Evolutionary conservation across 2,113 vertebrate genomes (phyloP), one percentile per base, ranked within the genome.

Genomic region (Bufo bufo): DNA sequence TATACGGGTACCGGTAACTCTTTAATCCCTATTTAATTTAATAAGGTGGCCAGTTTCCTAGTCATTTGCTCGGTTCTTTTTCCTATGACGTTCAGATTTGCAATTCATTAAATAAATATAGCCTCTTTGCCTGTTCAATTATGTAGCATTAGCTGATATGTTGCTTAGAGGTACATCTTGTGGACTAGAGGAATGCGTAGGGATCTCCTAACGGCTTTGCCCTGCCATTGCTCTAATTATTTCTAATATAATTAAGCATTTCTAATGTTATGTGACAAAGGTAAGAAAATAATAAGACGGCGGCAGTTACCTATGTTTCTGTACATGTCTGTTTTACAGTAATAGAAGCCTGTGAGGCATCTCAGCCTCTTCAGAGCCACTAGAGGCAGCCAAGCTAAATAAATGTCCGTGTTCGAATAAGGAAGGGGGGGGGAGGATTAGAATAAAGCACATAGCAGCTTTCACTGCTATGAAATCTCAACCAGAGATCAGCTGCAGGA

Each of bases 371-470:
- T 84, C 71, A 66, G 47, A 81, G 88, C 89, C 89, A 87, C 89
- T 77, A 82, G 82, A 85, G 85, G 77, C 85, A 89, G 85, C 90
- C 45, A 89, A 89, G 59, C 54, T 84, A 89, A 81, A 89, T 89
- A 82, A 89, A 93, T 93, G 92, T 90, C 87, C 49, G 20, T 50
- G 82, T 56, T 63, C 65, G 58, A 88, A 81, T 81, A 82, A 82
- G 43, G 78, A 78, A 82, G 54, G 61, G 80, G 87, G 87, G 81
- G 81, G 33, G 33, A 77, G 87, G 87, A 88, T 84, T 88, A 84
- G 58, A 77, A 83, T 88, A 88, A 84, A 88, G 87, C 87, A 88
- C 87, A 88, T 61, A 88, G 87, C 45, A 83, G 87, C 87, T 88
- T 88, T 65, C 80, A 84, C 72, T 88, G 87, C 87, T 88, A 88